Conservation (phyloP, 1,140 invertebrate species). For the Drosophila fuyamai region DNA sequence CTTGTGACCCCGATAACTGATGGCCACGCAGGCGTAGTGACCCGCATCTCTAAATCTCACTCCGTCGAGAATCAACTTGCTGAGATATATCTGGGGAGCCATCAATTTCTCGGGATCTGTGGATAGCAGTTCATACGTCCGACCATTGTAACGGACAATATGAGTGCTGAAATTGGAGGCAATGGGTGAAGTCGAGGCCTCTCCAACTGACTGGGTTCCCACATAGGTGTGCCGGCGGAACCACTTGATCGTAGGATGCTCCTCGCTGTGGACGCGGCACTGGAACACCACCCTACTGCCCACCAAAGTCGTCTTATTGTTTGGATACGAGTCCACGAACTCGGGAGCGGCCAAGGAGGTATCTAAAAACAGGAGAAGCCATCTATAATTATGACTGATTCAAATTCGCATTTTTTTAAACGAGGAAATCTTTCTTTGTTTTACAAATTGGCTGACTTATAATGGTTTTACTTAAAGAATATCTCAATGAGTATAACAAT, state of each 20-base stretch:
- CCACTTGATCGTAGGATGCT: slow-evolving; percentile 79
- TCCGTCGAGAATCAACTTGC: slow-evolving; percentile 75
- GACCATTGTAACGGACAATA: slow-evolving; percentile 73
- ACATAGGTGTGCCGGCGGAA: slow-evolving; percentile 51
- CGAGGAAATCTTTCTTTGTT: too few species aligned
- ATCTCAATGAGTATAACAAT: too few species aligned
- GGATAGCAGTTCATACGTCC: slow-evolving; percentile 67
- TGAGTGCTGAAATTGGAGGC: slow-evolving; percentile 65
- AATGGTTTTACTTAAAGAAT: too few species aligned
- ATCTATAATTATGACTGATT: too few species aligned
- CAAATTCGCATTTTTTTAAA: too few species aligned
- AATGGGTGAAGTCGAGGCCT: neutral
- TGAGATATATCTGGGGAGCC: slow-evolving; percentile 70
- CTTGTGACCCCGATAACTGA: slow-evolving; percentile 74
- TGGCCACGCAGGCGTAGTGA: slow-evolving; percentile 77
- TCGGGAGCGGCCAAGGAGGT: slow-evolving; percentile 68
- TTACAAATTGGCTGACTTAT: too few species aligned
- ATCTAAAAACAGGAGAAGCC: slow-evolving; percentile 33
- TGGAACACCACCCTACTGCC: slow-evolving; percentile 74
- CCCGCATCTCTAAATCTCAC: slow-evolving; percentile 67
- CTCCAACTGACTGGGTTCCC: slow-evolving; percentile 16
- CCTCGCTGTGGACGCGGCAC: slow-evolving; percentile 77
- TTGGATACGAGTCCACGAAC: slow-evolving; percentile 74
- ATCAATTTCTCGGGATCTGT: slow-evolving; percentile 67
- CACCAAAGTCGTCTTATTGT: slow-evolving; percentile 55